These are phyloP conservation scores for Rhinichthys klamathensis DNA, from an alignment of 2,113 vertebrate species.

Conservation along the genomic window DNA sequence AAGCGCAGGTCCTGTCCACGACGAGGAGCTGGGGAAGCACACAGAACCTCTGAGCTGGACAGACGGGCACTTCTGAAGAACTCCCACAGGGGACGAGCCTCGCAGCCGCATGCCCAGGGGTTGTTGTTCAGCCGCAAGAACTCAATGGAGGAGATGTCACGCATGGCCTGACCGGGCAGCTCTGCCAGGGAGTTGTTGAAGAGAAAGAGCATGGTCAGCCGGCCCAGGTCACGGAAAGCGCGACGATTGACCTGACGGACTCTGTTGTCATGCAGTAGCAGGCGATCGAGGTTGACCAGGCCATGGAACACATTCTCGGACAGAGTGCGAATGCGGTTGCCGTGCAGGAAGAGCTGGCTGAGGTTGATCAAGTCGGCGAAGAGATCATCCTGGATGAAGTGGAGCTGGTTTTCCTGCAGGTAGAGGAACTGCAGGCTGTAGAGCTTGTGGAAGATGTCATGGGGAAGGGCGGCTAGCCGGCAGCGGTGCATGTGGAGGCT, in stretches of 20 bases:
- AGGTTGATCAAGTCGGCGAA: constrained; percentile 95
- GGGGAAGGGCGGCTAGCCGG: constrained; percentile 87
- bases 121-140: constrained; percentile 96
- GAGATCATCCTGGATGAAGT: constrained; percentile 95
- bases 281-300: constrained; percentile 90
- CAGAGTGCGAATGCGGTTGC: constrained; percentile 91
- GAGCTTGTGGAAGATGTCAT: constrained; percentile 90
- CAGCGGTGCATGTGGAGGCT: constrained; percentile 96
- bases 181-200: constrained; percentile 95
- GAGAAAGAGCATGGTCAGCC: constrained; percentile 96
- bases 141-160: constrained; percentile 87
- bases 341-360: constrained; percentile 94
- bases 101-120: constrained; percentile 97
- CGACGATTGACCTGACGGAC: constrained; percentile 86
- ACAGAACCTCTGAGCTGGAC: constrained; percentile 90
- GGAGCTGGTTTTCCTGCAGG: constrained; percentile 94
- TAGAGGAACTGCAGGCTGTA: constrained; percentile 98
- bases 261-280: constrained; percentile 93
- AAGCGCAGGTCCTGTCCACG: constrained; percentile 88
- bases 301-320: constrained; percentile 92
- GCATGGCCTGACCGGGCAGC: constrained; percentile 87
- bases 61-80: constrained; percentile 89
- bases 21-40: constrained; percentile 82
- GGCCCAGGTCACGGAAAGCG: constrained; percentile 87
- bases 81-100: constrained; percentile 88